These are phyloP conservation scores for Orthosia gracilis DNA, from an alignment of 2,888 invertebrate species.

Conservation along the genomic window DNA sequence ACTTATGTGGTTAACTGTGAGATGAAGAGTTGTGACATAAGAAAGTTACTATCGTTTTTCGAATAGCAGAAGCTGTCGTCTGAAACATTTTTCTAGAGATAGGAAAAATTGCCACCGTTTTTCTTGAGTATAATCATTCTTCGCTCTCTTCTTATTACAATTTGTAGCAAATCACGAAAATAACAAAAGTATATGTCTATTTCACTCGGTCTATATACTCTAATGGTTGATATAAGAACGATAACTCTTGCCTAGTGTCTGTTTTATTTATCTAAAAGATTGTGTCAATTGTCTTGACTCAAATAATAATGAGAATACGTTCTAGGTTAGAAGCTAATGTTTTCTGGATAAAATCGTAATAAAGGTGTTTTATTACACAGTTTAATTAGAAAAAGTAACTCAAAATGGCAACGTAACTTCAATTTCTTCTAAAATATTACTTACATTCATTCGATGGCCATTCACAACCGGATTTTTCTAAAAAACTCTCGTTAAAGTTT, in stretches of 20 bases:
- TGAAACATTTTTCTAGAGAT: neutral
- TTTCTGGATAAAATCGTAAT: neutral
- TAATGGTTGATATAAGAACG: slow-evolving; percentile 18
- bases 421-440: slow-evolving; percentile 19
- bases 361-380: no score
- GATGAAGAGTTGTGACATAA: neutral
- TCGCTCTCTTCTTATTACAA: slow-evolving; percentile 11
- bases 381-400: slow-evolving; percentile 1
- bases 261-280: slow-evolving; percentile 12
- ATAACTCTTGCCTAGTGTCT: slow-evolving; percentile 13
- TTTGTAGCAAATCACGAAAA: slow-evolving; percentile 27
- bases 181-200: slow-evolving; percentile 25
- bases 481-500: slow-evolving; percentile 54
- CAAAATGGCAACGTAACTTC: neutral
- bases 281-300: neutral
- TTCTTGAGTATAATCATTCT: slow-evolving; percentile 1
- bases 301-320: neutral
- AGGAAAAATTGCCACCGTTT: neutral
- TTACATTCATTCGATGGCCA: slow-evolving; percentile 21
- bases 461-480: slow-evolving; percentile 34
- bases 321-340: neutral
- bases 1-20: neutral
- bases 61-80: neutral
- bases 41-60: neutral
- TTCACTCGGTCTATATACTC: neutral